Percentiles rank a stretch among this genome's conserved stretches.
phyloP scores from a whole-genome alignment of 2,113 vertebrate species.

The Pseudopipra pipra region DNA sequence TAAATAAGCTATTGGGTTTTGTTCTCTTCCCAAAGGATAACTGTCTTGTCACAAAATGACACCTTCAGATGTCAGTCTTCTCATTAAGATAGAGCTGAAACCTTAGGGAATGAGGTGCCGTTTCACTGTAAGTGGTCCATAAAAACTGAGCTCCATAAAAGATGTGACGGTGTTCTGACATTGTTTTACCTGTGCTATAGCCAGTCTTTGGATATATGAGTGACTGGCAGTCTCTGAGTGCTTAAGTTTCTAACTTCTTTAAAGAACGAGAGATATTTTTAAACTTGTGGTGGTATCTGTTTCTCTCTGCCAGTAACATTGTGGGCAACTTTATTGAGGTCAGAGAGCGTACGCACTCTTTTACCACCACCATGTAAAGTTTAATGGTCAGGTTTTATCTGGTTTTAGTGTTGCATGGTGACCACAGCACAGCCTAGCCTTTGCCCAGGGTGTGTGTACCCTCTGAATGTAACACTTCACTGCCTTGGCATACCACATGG shows the following conservation, averaged over 20 bases:
- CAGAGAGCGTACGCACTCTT: neutral
- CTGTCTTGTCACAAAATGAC: neutral
- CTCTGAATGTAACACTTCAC: neutral
- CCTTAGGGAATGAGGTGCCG: neutral
- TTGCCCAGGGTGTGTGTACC: neutral
- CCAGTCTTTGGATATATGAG: neutral
- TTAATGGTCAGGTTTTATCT: neutral
- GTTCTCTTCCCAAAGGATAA: neutral
- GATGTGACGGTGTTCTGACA: neutral
- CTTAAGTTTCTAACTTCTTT: neutral
- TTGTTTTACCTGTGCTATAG: neutral
- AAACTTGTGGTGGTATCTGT: neutral
- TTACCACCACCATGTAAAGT: accelerated
- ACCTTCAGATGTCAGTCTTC: neutral
- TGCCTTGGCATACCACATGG: neutral
- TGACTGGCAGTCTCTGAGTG: neutral
- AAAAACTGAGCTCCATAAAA: neutral
- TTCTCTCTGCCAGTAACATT: neutral
- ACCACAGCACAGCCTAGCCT: neutral
- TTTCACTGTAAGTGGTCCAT: neutral
- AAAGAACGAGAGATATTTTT: neutral
- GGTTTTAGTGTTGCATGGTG: neutral
- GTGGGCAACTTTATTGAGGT: neutral
- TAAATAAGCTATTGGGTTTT: neutral
- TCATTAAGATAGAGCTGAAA: neutral